Base-by-base conservation (phyloP, 2,797 vertebrate genomes). In the Mycteria americana region DNA sequence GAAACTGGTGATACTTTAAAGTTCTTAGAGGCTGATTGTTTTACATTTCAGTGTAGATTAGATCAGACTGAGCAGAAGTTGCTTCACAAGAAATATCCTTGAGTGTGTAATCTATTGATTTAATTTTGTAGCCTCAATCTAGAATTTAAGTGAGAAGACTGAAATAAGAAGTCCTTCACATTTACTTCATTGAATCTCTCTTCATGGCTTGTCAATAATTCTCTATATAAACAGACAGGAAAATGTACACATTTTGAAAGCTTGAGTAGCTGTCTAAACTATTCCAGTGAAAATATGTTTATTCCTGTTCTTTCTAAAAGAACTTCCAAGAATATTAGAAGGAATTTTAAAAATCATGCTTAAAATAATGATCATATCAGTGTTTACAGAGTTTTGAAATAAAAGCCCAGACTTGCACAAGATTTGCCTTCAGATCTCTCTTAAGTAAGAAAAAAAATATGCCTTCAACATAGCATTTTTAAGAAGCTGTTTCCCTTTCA, bases 71-170 rank as follows among this genome's bases (percentile, higher is more conserved):
- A 90, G 33, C 27, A 62, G 81, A 89, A 92, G 70, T 84, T 35
- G 75, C 69, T 88, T 89, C 65, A 64, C 70, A 28, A 64, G 51
- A 86, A 94, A 91, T 41, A 83, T 82, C 56, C 45, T 46, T 0
- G 1, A 62, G 53, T 81, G 79, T 90, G 57, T 89, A 96, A 96
- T 93, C 23, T n/a, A 88, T 94, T 94, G 93, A 95, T 95, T 91
- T 91, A 91, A 93, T 96, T 96, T 88, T 91, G 91, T 91, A 91
- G 78, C 72, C 72, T 85, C 80, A 37, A 94, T 92, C 88, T 95
- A 89, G 22, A 69, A 48, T 88, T 88, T 79, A 94, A 88, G 73
- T 93, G 57, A 87, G 62, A 37, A 64, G 64, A 69, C 7, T n/a
- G 28, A 78, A 95, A 72, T 76, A 81, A 68, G n/a, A 62, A 92